Evolutionary conservation across 2,888 invertebrate genomes (phyloP), one percentile per base, ranked within the genome.

Genomic region (Eucera pruinosa): DNA sequence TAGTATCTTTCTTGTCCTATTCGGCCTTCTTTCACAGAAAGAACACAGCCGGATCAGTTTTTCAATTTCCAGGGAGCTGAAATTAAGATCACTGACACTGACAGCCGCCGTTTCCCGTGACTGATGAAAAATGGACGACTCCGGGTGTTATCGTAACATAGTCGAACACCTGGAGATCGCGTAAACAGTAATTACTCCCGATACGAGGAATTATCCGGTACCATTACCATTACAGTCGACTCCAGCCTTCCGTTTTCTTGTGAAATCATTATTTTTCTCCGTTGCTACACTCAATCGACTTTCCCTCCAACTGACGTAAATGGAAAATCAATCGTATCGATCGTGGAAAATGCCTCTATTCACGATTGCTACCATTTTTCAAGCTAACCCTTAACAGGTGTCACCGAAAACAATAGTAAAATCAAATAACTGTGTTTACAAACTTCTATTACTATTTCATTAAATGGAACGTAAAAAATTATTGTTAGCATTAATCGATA

Each of bases 131-230:
- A 69, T 50, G 41, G 45, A 58, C 18, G 13, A 50, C 7, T 33
- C 30, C 13, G 15, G 36, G 45, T 9, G 6, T 36, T 25, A 20
- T 60, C 45, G 50, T 33, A 73, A 67, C 75, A 30, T n/a, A n/a
- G 52, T 33, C 50, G 27, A 36, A 45, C 61, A 39, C 30, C 57
- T 6, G 0, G n/a, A 9, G 30, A 30, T 20, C 48, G 23, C 61
- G 43, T 61, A 67, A 67, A 78, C 67, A 23, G 71, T 61, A 78
- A 78, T 78, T 78, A 78, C 39, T 33, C 30, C 18, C 50, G 61
- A 67, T 77, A 71, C 61, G 58, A 45, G 61, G 55, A 78, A 78
- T 78, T 77, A 71, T 57, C 54, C 57, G 11, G 1, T 25, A 27
- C 18, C 58, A 60, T 67, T 77, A 75, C 30, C 25, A 7, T 67